Conservation (phyloP, 2,113 vertebrate species). For the Dolichallabes microphthalmus region DNA sequence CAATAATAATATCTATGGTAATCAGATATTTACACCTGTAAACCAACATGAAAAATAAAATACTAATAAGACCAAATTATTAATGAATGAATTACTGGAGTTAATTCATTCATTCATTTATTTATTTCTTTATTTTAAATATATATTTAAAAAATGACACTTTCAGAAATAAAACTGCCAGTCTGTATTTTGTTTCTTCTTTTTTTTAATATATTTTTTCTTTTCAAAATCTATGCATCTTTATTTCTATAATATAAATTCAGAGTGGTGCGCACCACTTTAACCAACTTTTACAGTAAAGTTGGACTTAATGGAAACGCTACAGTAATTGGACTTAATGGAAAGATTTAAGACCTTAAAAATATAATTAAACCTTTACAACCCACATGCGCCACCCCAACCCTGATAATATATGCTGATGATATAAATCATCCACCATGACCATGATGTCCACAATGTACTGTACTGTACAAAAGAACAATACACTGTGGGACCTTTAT, state of each 20-base stretch:
- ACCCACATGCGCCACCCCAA: background rate
- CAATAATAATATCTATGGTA: background rate
- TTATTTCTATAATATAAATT: background rate
- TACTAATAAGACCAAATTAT: too few relatives aligned
- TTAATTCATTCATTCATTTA: background rate
- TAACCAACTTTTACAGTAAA: background rate
- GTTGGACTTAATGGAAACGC: background rate
- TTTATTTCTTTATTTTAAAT: background rate
- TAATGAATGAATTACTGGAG: too few relatives aligned
- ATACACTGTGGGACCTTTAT: background rate
- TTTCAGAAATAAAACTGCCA: background rate
- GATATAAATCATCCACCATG: background rate
- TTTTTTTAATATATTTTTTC: too few relatives aligned
- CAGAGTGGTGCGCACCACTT: background rate
- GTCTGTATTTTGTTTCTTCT: too few relatives aligned
- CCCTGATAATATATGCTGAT: background rate
- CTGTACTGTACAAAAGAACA: too few relatives aligned
- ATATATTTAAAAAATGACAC: background rate
- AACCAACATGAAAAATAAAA: background rate
- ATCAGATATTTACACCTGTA: background rate
- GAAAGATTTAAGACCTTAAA: background rate
- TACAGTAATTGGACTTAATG: background rate
- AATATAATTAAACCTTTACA: background rate
- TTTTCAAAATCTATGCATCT: too few relatives aligned
- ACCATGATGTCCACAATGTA: background rate